Percentiles rank a stretch among this genome's conserved stretches.
These are phyloP conservation scores for Callipepla californica DNA, from an alignment of 2,113 vertebrate genomes.

Conservation along the genomic window DNA sequence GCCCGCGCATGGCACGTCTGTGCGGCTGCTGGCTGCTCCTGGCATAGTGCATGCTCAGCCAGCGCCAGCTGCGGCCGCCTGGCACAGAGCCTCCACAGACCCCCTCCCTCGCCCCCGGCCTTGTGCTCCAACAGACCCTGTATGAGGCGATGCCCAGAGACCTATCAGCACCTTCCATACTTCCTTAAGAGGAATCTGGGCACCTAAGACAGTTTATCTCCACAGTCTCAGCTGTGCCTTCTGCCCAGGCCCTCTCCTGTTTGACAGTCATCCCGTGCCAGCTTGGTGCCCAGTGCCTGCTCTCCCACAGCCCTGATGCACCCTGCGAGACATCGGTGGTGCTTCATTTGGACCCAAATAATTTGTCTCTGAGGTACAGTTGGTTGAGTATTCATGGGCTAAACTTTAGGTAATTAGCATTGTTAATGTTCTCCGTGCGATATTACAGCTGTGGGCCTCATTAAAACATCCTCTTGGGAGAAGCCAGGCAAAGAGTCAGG, in stretches of 20 bases:
- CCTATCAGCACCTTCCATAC: slow-evolving; percentile 17
- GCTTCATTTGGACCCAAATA: slow-evolving; percentile 43
- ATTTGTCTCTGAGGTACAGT: slow-evolving; percentile 54
- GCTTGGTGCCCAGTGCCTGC: neutral
- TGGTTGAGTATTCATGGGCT: slow-evolving; percentile 69
- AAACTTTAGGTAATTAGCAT: slow-evolving; percentile 82
- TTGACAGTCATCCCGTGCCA: slow-evolving; percentile 1
- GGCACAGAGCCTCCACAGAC: slow-evolving; percentile 43
- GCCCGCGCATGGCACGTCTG: neutral
- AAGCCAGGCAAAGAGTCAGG: slow-evolving; percentile 69
- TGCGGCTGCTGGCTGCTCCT: slow-evolving; percentile 34
- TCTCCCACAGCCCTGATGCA: neutral
- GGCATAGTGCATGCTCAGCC: neutral
- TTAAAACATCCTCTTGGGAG: slow-evolving; percentile 77
- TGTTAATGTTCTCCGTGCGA: slow-evolving; percentile 77
- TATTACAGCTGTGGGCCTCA: slow-evolving; percentile 80
- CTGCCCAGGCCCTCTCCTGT: slow-evolving; percentile 12
- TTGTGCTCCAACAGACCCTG: neutral
- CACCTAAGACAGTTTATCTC: slow-evolving; percentile 41
- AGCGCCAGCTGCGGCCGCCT: slow-evolving; percentile 56
- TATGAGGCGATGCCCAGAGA: slow-evolving; percentile 13
- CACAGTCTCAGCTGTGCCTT: neutral
- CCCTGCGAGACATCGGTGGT: neutral
- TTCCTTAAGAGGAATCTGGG: slow-evolving; percentile 52
- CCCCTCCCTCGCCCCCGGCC: neutral